Evolutionary conservation across 2,888 invertebrate genomes (phyloP).

Genomic region (Himalopsyche anomala): DNA sequence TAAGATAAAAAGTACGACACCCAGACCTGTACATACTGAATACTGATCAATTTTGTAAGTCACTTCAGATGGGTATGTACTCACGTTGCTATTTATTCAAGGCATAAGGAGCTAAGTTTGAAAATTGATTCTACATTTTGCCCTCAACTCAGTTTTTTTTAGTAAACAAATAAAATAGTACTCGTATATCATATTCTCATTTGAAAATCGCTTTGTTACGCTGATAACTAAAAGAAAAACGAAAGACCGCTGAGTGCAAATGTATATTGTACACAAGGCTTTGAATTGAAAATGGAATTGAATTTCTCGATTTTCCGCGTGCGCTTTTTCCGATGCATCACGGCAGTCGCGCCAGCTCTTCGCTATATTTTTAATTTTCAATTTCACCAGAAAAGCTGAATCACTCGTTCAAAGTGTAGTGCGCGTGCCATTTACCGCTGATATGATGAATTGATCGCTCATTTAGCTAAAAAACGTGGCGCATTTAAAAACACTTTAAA

Average conservation of each 20-base stretch:
- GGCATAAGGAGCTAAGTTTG: too few species aligned
- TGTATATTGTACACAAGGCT: constrained; percentile 30
- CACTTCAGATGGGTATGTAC: too few species aligned
- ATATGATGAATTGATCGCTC: constrained; percentile 5
- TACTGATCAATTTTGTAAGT: too few species aligned
- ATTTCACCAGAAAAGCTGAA: constrained; percentile 36
- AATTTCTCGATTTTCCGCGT: constrained; percentile 30
- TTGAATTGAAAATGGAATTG: constrained; percentile 34
- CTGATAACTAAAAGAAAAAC: constrained; percentile 13
- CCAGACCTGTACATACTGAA: too few species aligned
- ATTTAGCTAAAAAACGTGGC: background rate
- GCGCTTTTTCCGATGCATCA: constrained; percentile 22
- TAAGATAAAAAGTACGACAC: too few species aligned
- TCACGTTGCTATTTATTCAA: too few species aligned
- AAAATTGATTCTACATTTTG: too few species aligned
- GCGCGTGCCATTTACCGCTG: background rate
- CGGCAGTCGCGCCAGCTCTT: background rate
- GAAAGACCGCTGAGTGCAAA: constrained; percentile 16
- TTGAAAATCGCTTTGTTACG: constrained; percentile 21
- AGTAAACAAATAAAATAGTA: background rate
- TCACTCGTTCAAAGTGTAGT: background rate
- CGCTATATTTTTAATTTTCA: constrained; percentile 44
- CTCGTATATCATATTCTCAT: constrained; percentile 7
- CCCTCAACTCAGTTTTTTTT: too few species aligned
- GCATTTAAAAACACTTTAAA: background rate